These are phyloP conservation scores for Formica exsecta DNA, from an alignment of 1,140 invertebrate species.

Conservation along the genomic window DNA sequence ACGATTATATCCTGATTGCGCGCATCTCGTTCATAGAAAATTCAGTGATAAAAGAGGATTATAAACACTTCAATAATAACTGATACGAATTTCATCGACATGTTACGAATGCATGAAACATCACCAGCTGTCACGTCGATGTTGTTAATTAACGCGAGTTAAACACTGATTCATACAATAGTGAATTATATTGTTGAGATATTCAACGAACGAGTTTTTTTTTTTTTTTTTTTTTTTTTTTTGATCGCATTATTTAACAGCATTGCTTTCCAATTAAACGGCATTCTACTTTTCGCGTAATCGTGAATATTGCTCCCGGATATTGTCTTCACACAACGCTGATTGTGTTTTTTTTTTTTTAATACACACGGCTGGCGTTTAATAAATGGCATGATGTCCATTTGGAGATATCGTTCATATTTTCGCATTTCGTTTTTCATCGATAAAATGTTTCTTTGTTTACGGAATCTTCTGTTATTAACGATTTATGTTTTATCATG, in stretches of 20 bases:
- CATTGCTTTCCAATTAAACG: conserved; percentile 50
- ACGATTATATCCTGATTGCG: conserved; percentile 3
- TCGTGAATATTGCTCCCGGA: conserved; percentile 54
- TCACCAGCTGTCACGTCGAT: not conserved
- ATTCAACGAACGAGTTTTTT: conserved; percentile 12
- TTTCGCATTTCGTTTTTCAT: too few relatives aligned
- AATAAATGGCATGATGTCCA: too few relatives aligned
- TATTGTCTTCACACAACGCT: too few relatives aligned
- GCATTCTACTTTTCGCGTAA: conserved; percentile 51
- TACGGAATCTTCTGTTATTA: too few relatives aligned
- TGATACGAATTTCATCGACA: conserved; percentile 33
- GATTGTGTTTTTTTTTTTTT: too few relatives aligned
- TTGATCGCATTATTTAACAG: conserved; percentile 15
- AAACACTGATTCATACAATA: conserved; percentile 13
- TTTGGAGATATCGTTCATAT: too few relatives aligned
- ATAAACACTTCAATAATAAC: not conserved
- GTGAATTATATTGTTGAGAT: not conserved
- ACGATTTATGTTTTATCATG: too few relatives aligned
- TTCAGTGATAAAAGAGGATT: conserved; percentile 29
- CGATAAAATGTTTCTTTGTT: too few relatives aligned
- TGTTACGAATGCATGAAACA: conserved; percentile 1
- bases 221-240: too few relatives aligned
- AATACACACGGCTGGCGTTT: too few relatives aligned
- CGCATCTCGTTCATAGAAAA: conserved; percentile 11
- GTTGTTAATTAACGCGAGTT: conserved; percentile 26